Evolutionary conservation across 2,797 vertebrate species (phyloP).

Genomic region (Acomys russatus): DNA sequence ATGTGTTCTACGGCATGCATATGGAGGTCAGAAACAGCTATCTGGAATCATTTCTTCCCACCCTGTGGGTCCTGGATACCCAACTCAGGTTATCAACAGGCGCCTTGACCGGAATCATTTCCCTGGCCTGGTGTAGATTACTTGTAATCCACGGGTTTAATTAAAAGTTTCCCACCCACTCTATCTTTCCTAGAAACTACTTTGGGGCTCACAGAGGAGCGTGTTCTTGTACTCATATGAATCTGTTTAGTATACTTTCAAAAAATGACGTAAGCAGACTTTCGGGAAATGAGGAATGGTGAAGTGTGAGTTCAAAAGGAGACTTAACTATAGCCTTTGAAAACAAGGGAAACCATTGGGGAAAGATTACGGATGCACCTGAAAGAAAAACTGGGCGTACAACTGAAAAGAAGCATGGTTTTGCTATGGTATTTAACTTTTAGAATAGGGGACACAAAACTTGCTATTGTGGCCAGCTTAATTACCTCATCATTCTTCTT

Average conservation of each 20-base stretch:
- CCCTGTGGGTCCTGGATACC: background rate
- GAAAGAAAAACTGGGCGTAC: background rate
- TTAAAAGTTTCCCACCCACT: background rate
- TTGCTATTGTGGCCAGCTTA: too few relatives aligned
- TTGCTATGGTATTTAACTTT: conserved; percentile 10
- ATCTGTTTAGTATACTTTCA: background rate
- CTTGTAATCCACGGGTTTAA: background rate
- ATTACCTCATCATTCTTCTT: conserved; percentile 13
- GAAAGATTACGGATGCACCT: background rate
- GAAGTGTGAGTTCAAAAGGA: background rate
- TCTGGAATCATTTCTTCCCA: background rate
- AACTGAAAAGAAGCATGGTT: background rate
- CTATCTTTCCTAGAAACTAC: background rate
- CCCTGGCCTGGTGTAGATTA: background rate
- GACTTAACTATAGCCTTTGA: background rate
- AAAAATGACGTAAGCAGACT: background rate
- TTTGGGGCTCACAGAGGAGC: background rate
- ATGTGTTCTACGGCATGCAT: background rate
- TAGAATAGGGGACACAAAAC: background rate
- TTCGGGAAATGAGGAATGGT: background rate
- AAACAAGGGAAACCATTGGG: background rate
- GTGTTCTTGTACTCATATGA: background rate
- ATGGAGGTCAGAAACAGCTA: background rate
- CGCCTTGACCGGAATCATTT: background rate
- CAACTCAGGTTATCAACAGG: background rate